These are phyloP conservation scores for Acrobasis repandana DNA, from an alignment of 2,888 invertebrate genomes.

Conservation along the genomic window DNA sequence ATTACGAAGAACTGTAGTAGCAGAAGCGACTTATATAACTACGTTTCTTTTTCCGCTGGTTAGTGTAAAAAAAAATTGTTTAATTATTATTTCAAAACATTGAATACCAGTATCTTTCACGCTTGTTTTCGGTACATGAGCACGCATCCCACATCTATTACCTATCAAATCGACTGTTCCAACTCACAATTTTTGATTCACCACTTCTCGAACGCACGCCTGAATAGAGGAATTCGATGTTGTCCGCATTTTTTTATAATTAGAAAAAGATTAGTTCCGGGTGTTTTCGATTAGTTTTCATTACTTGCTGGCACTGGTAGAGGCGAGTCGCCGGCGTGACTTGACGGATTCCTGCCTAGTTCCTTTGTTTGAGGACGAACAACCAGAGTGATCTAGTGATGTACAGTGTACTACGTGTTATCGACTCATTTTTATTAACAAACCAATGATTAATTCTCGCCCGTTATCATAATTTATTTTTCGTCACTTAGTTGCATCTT, in stretches of 20 bases:
- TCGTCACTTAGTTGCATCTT: not conserved
- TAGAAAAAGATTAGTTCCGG: slow-evolving; percentile 77
- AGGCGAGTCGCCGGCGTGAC: slow-evolving; percentile 61
- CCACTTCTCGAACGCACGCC: slow-evolving; percentile 46
- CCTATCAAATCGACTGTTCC: slow-evolving; percentile 6
- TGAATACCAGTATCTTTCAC: slow-evolving; percentile 19
- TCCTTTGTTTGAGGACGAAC: slow-evolving; percentile 65
- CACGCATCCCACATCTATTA: slow-evolving; percentile 9
- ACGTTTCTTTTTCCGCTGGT: no score
- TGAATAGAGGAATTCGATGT: slow-evolving; percentile 53
- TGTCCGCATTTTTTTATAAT: slow-evolving; percentile 69
- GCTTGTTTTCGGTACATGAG: slow-evolving; percentile 13
- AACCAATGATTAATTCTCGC: not conserved
- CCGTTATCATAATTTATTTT: not conserved
- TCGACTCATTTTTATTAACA: slow-evolving; percentile 38
- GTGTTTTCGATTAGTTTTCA: slow-evolving; percentile 76
- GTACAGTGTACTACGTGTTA: slow-evolving; percentile 40
- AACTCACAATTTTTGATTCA: slow-evolving; percentile 40
- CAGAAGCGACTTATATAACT: no score
- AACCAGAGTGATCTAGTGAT: slow-evolving; percentile 50
- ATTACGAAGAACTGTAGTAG: no score
- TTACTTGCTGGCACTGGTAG: slow-evolving; percentile 43
- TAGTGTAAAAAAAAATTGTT: no score
- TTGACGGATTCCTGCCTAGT: slow-evolving; percentile 70
- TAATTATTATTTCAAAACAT: slow-evolving; percentile 11